Base-by-base conservation (phyloP, 1,140 invertebrate species). In the Dufourea novaeangliae region DNA sequence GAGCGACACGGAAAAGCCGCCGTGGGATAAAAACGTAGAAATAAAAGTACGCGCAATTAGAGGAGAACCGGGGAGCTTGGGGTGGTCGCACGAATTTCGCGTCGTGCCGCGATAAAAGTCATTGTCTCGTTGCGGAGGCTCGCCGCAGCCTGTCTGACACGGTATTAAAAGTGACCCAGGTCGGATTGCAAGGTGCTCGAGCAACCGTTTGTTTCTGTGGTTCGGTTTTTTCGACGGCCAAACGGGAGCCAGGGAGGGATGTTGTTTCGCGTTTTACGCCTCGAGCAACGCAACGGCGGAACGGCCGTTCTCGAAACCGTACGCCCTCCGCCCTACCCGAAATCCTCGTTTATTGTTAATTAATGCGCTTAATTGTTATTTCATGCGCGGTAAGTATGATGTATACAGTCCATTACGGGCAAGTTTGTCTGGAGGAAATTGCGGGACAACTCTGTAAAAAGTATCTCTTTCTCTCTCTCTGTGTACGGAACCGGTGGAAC, bases 321-420 rank as follows among this genome's bases (percentile, higher is more conserved):
- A 50, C 41, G 29, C n/a, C n/a, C n/a, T 2, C 5, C 4, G 12
- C 1, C 12, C 12, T 17, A 14, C 46, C 27, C 14, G 39, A 59
- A 70, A 61, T 79, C 69, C 63, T 50, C 62, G 71, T 82, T 84
- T 75, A 83, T 83, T 74, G 70, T 85, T 83, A 80, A 83, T 83
- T 85, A 83, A 83, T 83, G 78, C 71, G 52, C 57, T 62, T 61
- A 77, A 77, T 77, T 70, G 74, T 77, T 77, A 77, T 77, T 77
- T 77, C 74, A 77, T 77, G 74, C 74, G 74, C 34, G 50, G 61
- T 70, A 77, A 77, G 67, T 61, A 77, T 77, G 74, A 77, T 37
- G 41, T 27, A 77, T 32, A 56, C 44, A 6, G 66, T 22, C 67
- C 56, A 70, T 77, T 77, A 77, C 66, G 66, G 25, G 46, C 62